phyloP scores from a whole-genome alignment of 2,888 invertebrate genomes.

The Argyresthia albistria region DNA sequence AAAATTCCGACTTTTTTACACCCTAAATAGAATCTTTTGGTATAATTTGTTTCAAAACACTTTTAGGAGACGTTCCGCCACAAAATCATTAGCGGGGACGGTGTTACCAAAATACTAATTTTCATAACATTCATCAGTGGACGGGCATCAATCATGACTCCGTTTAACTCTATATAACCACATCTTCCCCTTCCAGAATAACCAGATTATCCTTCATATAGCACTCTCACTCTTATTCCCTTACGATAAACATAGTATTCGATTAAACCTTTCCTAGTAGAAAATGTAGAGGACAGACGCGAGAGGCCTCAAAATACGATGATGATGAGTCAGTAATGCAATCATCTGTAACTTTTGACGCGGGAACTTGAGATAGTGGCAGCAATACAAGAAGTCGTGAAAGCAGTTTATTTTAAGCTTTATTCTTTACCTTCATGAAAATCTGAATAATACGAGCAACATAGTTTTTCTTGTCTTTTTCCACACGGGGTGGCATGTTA shows the following conservation, averaged over 20 bases:
- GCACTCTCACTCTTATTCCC: too few relatives aligned
- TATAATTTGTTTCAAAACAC: background rate
- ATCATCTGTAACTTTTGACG: conserved; percentile 61
- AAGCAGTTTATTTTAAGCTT: too few relatives aligned
- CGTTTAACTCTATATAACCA: conserved; percentile 20
- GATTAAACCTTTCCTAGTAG: too few relatives aligned
- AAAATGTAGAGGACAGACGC: background rate
- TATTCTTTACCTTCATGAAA: too few relatives aligned
- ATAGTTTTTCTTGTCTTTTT: too few relatives aligned
- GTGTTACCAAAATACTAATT: conserved; percentile 33
- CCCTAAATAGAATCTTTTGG: background rate
- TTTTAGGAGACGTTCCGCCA: background rate
- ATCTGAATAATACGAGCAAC: too few relatives aligned
- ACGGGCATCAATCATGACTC: conserved; percentile 44
- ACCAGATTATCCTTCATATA: too few relatives aligned
- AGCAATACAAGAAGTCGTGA: conserved; percentile 14
- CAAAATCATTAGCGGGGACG: conserved; percentile 7
- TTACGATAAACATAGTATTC: too few relatives aligned
- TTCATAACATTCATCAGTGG: conserved; percentile 29
- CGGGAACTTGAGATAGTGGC: conserved; percentile 31
- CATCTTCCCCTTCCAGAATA: background rate
- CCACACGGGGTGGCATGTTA: too few relatives aligned
- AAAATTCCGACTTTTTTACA: too few relatives aligned
- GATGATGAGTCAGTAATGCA: conserved; percentile 60
- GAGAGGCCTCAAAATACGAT: conserved; percentile 41